These are phyloP conservation scores for Metridium senile DNA, from an alignment of 92 coral and sea anemone genomes.

Conservation along the genomic window DNA sequence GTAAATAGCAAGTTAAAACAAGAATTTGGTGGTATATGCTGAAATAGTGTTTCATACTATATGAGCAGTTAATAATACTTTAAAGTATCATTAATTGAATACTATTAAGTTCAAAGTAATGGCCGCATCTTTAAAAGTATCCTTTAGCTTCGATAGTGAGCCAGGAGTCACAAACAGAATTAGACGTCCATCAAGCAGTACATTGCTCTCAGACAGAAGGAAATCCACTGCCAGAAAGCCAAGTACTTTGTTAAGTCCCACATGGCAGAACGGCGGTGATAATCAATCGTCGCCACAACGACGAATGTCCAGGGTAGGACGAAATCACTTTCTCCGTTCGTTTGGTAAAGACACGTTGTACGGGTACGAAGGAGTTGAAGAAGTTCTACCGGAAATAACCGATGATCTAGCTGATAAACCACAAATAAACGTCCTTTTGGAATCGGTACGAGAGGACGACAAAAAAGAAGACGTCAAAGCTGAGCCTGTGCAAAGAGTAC, in stretches of 20 bases:
- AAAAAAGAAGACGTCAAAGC: background rate
- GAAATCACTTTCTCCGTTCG: slow-evolving; percentile 67
- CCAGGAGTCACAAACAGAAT: background rate
- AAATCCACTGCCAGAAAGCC: background rate
- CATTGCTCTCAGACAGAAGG: background rate
- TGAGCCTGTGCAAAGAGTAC: background rate
- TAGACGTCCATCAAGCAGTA: slow-evolving; percentile 4
- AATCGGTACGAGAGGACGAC: background rate
- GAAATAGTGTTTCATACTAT: no score
- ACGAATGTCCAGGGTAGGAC: slow-evolving; percentile 43
- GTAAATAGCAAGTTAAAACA: background rate
- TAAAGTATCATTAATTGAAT: no score
- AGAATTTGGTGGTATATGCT: no score
- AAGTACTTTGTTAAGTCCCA: slow-evolving; percentile 1
- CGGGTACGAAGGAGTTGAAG: slow-evolving; percentile 52
- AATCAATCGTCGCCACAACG: background rate
- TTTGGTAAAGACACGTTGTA: slow-evolving; percentile 61
- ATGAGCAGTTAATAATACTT: no score
- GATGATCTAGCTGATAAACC: slow-evolving; percentile 26
- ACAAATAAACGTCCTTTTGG: background rate
- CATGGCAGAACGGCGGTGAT: background rate
- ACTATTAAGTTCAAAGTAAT: no score
- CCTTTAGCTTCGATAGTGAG: slow-evolving; percentile 7
- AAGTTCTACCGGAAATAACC: slow-evolving; percentile 18
- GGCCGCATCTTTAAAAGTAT: background rate